A percentile compares a stretch with the other conserved stretches of the same genome.
These are phyloP conservation scores for Cryptomyrus ogoouensis DNA, from an alignment of 2,113 vertebrate genomes.

Conservation along the genomic window DNA sequence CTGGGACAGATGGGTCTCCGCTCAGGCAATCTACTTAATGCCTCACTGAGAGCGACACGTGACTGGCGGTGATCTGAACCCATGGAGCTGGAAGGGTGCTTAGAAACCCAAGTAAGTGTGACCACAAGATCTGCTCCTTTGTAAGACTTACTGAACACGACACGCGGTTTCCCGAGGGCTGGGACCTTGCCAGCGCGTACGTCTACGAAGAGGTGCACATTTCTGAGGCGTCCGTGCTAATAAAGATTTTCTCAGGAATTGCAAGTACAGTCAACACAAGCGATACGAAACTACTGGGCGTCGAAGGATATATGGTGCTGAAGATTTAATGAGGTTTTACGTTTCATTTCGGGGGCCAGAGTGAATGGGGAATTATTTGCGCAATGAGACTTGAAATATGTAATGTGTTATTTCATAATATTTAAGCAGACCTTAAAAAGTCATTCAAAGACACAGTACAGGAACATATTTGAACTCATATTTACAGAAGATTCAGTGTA, in stretches of 20 bases:
- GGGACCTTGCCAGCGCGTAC: not conserved
- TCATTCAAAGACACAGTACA: not conserved
- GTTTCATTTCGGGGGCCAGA: slow-evolving; percentile 45
- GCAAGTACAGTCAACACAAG: not conserved
- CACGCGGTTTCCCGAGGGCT: not conserved
- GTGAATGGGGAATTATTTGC: not conserved
- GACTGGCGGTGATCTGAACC: slow-evolving; percentile 22
- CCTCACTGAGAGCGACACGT: slow-evolving; percentile 38
- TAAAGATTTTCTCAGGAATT: not conserved
- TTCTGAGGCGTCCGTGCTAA: not conserved
- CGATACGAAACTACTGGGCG: slow-evolving; percentile 36
- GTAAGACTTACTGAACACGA: not conserved
- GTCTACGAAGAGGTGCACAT: not conserved
- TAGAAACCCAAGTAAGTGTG: slow-evolving; percentile 2
- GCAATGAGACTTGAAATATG: not conserved
- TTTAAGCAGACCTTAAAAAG: not conserved
- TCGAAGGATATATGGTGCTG: slow-evolving; percentile 38
- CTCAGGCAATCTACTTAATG: slow-evolving; percentile 33
- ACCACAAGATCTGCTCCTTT: not conserved
- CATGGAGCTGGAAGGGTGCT: not conserved
- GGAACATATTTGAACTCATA: not conserved
- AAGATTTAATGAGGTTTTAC: slow-evolving; percentile 65
- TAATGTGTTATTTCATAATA: not conserved
- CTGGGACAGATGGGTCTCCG: slow-evolving; percentile 6
- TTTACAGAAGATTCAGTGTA: not conserved